Evolutionary conservation across 2,888 invertebrate species (phyloP).

Genomic region (Bombylius discolor): DNA sequence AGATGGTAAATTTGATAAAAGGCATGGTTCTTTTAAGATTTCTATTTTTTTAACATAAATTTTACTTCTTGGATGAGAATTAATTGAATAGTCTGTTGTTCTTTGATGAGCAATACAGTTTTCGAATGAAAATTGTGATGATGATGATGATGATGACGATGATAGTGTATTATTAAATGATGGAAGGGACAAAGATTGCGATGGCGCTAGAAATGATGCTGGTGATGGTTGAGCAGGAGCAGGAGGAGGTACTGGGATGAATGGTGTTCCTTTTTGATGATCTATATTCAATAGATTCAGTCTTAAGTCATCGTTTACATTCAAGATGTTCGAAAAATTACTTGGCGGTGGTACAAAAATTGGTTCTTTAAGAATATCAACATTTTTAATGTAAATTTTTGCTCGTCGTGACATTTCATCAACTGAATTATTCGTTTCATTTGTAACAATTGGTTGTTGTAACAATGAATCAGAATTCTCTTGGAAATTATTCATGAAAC

Average conservation of each 20-base stretch:
- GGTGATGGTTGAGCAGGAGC: too few relatives aligned
- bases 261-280: neutral
- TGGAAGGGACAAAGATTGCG: too few relatives aligned
- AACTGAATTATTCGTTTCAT: neutral
- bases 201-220: too few relatives aligned
- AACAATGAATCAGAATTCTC: neutral
- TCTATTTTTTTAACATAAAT: slow-evolving; percentile 31
- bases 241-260: neutral
- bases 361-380: slow-evolving; percentile 32
- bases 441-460: neutral
- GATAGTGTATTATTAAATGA: neutral
- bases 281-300: neutral
- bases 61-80: slow-evolving; percentile 21
- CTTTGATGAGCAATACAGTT: neutral
- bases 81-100: neutral
- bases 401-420: slow-evolving; percentile 10
- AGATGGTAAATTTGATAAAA: neutral
- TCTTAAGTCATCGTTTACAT: slow-evolving; percentile 15
- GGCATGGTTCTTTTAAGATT: slow-evolving; percentile 25
- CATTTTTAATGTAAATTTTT: slow-evolving; percentile 36
- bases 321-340: slow-evolving; percentile 14
- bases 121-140: neutral
- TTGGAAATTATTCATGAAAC: neutral
- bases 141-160: neutral
- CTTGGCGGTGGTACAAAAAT: slow-evolving; percentile 22